Evolutionary conservation across 2,888 invertebrate genomes (phyloP).

Genomic region (Eupithecia dodoneata): DNA sequence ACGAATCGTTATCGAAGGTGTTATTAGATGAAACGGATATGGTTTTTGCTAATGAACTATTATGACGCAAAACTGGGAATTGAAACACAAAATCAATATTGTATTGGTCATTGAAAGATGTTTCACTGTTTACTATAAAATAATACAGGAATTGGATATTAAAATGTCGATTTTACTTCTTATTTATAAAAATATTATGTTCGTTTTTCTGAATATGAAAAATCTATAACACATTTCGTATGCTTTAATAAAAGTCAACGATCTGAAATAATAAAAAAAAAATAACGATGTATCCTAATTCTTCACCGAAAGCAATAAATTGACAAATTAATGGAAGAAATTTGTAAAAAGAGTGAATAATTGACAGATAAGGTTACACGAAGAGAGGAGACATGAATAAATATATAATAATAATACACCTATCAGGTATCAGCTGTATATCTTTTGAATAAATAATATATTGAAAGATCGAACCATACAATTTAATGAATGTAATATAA

Average conservation of each 20-base stretch:
- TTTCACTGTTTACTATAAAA: background rate
- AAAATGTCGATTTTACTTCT: no score
- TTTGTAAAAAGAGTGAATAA: background rate
- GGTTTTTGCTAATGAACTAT: slow-evolving; percentile 27
- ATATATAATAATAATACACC: background rate
- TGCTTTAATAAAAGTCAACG: background rate
- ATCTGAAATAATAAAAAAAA: background rate
- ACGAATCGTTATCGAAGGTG: slow-evolving; percentile 15
- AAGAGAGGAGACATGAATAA: background rate
- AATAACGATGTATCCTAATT: background rate
- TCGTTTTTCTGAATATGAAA: background rate
- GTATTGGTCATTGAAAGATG: background rate
- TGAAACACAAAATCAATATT: background rate
- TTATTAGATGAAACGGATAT: slow-evolving; percentile 37
- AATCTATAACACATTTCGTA: background rate
- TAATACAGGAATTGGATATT: no score
- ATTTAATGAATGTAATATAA: background rate
- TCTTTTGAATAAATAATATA: background rate
- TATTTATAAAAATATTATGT: background rate
- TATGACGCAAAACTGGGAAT: background rate
- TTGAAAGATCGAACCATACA: background rate
- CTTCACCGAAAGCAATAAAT: background rate
- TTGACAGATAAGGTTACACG: background rate
- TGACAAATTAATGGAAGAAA: background rate
- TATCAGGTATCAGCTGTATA: background rate